phyloP scores from a whole-genome alignment of 2,113 vertebrate genomes.

The Petroica traversi region DNA sequence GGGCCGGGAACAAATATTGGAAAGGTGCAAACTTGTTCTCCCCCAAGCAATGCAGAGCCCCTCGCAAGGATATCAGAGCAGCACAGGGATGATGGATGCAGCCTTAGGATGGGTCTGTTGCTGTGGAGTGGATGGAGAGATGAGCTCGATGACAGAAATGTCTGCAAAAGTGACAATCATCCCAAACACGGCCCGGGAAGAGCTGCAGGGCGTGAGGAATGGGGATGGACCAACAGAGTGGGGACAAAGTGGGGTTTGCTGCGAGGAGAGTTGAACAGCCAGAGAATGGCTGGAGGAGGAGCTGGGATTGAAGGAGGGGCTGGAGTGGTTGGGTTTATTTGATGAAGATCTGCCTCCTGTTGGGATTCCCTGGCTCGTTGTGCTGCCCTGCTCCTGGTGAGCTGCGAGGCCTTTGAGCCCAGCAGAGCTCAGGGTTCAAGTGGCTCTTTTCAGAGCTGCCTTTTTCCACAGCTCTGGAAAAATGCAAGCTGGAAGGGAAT shows the following conservation, averaged over 20 bases:
- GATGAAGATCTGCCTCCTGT: not conserved
- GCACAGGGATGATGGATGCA: not conserved
- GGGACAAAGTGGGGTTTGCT: not conserved
- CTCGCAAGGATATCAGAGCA: not conserved
- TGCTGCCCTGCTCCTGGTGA: not conserved
- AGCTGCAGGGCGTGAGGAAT: not conserved
- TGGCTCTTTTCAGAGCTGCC: not conserved
- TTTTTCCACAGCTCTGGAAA: not conserved
- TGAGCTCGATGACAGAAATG: accelerated
- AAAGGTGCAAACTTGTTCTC: not conserved
- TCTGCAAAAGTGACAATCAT: not conserved
- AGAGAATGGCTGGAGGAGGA: accelerated
- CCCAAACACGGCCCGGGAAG: not conserved
- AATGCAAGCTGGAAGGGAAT: not conserved
- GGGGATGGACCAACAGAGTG: not conserved
- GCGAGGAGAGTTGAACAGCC: not conserved
- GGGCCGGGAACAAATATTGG: not conserved
- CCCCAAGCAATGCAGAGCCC: not conserved
- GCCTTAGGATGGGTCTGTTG: accelerated
- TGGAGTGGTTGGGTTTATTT: accelerated
- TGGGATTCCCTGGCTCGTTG: not conserved
- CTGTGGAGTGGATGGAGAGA: not conserved
- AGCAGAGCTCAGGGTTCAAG: too few relatives aligned
- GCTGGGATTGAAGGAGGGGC: not conserved
- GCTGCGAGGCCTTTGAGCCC: not conserved